Base-by-base conservation (phyloP, 2,797 vertebrate species). In the Channallabes apus region DNA sequence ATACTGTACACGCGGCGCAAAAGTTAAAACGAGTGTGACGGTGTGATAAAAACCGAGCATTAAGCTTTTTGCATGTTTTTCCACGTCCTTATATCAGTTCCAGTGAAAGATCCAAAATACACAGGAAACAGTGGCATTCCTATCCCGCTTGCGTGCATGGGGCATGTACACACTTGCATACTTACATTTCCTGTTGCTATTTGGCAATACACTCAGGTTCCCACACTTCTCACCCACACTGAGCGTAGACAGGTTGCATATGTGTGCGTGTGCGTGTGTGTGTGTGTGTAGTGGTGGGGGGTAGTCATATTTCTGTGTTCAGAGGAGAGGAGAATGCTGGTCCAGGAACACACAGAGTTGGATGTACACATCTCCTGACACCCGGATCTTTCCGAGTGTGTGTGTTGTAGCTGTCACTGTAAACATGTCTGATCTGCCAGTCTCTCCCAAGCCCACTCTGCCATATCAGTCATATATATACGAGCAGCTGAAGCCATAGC, bases 221-320 rank as follows among this genome's bases (percentile, higher is more conserved):
- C 71, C 78, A 82, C 83, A 78, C 81, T 84, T 79, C 83, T 69
- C 76, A 69, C 84, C 54, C 65, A 27, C 67, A 75, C 61, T 68
- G 68, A 62, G 84, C 80, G 68, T 77, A 84, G 64, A 75, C 65
- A 81, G 71, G 56, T 32, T 85, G 85, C 72, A 72, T 61, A 65
- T 69, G 75, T 83, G 61, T 84, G 56, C 88, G 83, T 54, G 61
- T 86, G 82, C 78, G 61, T 80, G 65, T 81, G 71, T 83, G 80
- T 85, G 72, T 83, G 80, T 85, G 72, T 75, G 72, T 51, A 12
- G 8, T 41, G 12, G 71, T 12, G 22, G 20, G 69, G 20, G 75
- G 88, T 92, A 92, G 91, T 93, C 91, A 93, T 92, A 90, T 91
- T 89, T 54, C 89, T 85, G 90, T 92, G 92, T 91, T 89, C 88